These are phyloP conservation scores for Antedon mediterranea DNA, from an alignment of 53 echinoderm and acorn worm genomes.

Conservation along the genomic window DNA sequence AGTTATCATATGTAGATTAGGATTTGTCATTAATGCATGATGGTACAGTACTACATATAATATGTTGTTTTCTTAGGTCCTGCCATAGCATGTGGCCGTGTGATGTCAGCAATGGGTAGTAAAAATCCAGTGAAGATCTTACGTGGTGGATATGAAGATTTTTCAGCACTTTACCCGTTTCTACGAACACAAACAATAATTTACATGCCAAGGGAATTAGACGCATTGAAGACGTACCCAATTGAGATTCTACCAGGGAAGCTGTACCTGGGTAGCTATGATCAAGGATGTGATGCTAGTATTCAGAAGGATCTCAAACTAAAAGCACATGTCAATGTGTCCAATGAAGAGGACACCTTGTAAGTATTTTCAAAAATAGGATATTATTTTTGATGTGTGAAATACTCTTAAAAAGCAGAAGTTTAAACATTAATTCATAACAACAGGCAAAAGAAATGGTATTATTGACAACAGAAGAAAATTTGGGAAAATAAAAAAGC, in stretches of 20 bases:
- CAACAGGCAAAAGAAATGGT: too few species aligned
- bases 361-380: too few species aligned
- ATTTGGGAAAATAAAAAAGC: too few species aligned
- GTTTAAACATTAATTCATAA: too few species aligned
- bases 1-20: too few species aligned
- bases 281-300: conserved; percentile 38
- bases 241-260: conserved; percentile 86
- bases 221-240: conserved; percentile 62
- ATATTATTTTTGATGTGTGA: too few species aligned
- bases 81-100: conserved; percentile 63
- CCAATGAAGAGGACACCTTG: conserved; percentile 40
- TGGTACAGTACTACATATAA: too few species aligned
- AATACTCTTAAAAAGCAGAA: too few species aligned
- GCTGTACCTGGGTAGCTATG: conserved; percentile 59
- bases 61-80: conserved; percentile 23
- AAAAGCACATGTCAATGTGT: conserved; percentile 50
- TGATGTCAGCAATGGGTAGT: conserved; percentile 82
- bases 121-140: conserved; percentile 83
- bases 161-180: conserved; percentile 92
- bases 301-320: conserved; percentile 86
- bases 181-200: conserved; percentile 94
- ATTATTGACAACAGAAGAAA: too few species aligned
- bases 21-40: too few species aligned
- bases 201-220: conserved; percentile 88
- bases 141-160: conserved; percentile 89